A percentile compares a stretch with the other conserved stretches of the same genome.
Evolutionary conservation across 2,113 vertebrate species (phyloP).

Genomic region (Epinephelus fuscoguttatus): DNA sequence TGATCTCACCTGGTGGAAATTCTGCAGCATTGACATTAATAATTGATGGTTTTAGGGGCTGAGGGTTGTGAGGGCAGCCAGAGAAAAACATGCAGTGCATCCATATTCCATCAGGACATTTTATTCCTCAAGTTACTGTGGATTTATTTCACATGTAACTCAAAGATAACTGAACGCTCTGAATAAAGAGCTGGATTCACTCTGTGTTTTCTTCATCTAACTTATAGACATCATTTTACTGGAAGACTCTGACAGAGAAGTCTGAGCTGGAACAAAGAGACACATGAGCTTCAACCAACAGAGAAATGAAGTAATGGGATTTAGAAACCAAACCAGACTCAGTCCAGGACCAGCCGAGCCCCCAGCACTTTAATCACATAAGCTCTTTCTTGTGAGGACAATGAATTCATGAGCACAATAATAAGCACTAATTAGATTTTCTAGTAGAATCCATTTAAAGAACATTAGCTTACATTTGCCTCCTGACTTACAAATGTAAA

Average conservation of each 20-base stretch:
- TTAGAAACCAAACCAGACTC: slow-evolving; percentile 31
- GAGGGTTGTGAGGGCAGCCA: too few species aligned
- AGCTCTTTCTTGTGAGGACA: slow-evolving; percentile 26
- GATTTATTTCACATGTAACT: too few species aligned
- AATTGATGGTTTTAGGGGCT: too few species aligned
- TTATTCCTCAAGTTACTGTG: too few species aligned
- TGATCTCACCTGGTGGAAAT: too few species aligned
- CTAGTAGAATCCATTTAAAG: slow-evolving; percentile 22
- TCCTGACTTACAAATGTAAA: slow-evolving; percentile 33
- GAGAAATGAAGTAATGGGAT: slow-evolving; percentile 21
- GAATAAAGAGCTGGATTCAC: too few species aligned
- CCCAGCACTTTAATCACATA: slow-evolving; percentile 26
- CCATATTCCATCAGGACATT: too few species aligned
- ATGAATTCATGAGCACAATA: slow-evolving; percentile 47
- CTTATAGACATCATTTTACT: not conserved
- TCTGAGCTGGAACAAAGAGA: slow-evolving; percentile 5
- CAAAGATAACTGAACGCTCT: too few species aligned
- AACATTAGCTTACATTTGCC: slow-evolving; percentile 18
- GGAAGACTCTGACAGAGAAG: not conserved
- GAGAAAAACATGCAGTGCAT: too few species aligned
- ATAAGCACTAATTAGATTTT: slow-evolving; percentile 37
- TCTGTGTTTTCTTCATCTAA: too few species aligned
- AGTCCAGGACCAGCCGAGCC: slow-evolving; percentile 16
- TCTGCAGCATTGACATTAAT: too few species aligned
- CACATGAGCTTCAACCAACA: not conserved